Conservation (phyloP, 2,888 invertebrate species). For the Nomada ferruginata region DNA sequence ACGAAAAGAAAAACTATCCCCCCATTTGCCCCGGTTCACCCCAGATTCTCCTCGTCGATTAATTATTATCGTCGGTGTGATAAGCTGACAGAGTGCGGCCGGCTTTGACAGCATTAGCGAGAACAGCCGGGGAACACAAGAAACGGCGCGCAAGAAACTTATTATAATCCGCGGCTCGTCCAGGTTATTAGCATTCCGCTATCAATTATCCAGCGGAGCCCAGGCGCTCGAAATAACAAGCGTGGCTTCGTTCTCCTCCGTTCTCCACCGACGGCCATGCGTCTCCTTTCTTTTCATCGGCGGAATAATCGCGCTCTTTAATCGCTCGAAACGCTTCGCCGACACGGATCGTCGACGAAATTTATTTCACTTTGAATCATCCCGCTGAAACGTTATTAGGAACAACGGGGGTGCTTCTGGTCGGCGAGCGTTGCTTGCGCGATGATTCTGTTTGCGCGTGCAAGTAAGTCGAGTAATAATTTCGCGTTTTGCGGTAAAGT, state of each 20-base stretch:
- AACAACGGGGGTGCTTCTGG: conserved; percentile 4
- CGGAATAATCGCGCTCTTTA: conserved; percentile 35
- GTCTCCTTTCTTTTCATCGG: conserved; percentile 38
- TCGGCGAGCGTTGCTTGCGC: no score
- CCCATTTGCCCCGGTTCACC: conserved; percentile 44
- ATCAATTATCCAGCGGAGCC: conserved; percentile 79
- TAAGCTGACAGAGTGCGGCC: conserved; percentile 63
- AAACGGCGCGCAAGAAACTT: conserved; percentile 76
- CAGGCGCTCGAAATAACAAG: conserved; percentile 50
- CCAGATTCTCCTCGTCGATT: conserved; percentile 29
- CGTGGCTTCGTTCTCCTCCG: conserved; percentile 5
- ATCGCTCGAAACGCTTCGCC: conserved; percentile 29
- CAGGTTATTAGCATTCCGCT: conserved; percentile 82
- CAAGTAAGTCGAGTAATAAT: neutral
- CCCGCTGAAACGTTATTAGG: neutral
- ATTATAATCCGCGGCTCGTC: conserved; percentile 82
- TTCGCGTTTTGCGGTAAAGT: neutral
- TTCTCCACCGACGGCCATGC: conserved; percentile 17
- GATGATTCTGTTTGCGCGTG: neutral
- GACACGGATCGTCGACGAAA: neutral
- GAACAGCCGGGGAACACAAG: conserved; percentile 48
- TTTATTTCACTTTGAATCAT: conserved; percentile 4
- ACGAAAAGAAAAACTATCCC: conserved; percentile 19
- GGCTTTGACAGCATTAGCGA: conserved; percentile 56
- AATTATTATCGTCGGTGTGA: conserved; percentile 62